A percentile compares a stretch with the other conserved stretches of the same genome.
These are phyloP conservation scores for Gastrophryne carolinensis DNA, from an alignment of 2,797 vertebrate genomes.

Conservation along the genomic window DNA sequence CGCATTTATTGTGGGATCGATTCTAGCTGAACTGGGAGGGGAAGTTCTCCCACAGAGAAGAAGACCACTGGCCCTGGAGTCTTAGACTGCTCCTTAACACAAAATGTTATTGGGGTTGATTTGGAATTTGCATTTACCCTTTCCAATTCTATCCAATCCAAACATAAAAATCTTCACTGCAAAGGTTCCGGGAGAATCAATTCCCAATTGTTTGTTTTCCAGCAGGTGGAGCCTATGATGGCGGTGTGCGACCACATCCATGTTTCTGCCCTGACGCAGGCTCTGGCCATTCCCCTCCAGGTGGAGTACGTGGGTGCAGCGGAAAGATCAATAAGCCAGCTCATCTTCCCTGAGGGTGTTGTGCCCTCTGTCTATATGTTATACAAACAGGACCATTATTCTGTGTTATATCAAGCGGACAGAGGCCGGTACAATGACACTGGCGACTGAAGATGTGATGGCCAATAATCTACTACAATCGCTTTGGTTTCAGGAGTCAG, in stretches of 20 bases:
- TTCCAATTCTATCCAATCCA: too few species aligned
- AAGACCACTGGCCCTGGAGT: too few species aligned
- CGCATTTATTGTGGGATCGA: too few species aligned
- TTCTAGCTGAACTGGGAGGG: too few species aligned
- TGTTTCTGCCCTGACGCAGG: constrained; percentile 76
- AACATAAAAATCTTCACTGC: too few species aligned
- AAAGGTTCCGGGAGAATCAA: neutral
- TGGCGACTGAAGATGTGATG: neutral
- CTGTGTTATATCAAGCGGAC: constrained; percentile 66
- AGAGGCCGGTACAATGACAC: neutral
- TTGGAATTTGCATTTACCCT: too few species aligned
- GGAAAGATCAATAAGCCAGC: constrained; percentile 66
- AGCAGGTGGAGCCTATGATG: constrained; percentile 78
- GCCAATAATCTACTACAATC: too few species aligned
- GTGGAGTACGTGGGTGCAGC: constrained; percentile 72
- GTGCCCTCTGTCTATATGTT: constrained; percentile 72
- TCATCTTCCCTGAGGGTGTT: constrained; percentile 74
- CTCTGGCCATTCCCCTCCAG: constrained; percentile 69
- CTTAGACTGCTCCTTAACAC: too few species aligned
- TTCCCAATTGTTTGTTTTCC: constrained; percentile 17
- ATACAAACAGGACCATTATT: constrained; percentile 74
- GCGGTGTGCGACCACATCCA: constrained; percentile 77
- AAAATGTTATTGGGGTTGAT: too few species aligned
- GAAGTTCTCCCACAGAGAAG: too few species aligned
- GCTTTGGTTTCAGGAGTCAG: too few species aligned